Evolutionary conservation across 2,888 invertebrate species (phyloP).

Genomic region (Spatulosminthurus flaviceps): DNA sequence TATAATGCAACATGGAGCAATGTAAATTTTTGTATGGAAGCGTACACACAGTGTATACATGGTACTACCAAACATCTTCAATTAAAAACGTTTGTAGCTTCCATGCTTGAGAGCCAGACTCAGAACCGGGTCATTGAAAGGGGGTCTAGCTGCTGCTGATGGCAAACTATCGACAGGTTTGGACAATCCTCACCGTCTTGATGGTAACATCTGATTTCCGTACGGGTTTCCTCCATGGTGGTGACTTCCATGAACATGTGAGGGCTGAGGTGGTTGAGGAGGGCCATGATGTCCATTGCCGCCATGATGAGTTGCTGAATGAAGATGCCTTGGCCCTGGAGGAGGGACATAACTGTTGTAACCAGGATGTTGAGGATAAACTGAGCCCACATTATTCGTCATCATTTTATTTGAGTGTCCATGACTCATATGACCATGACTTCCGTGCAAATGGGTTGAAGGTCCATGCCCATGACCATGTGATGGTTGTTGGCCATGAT

Average conservation of each 20-base stretch:
- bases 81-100: neutral
- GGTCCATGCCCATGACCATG: conserved; percentile 36
- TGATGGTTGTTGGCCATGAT: conserved; percentile 21
- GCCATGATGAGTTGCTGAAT: conserved; percentile 12
- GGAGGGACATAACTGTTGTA: conserved; percentile 47
- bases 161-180: conserved; percentile 28
- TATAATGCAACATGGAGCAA: no score
- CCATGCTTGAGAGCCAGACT: neutral
- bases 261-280: neutral
- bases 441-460: neutral
- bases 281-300: conserved; percentile 1
- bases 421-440: neutral
- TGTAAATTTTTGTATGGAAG: neutral
- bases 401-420: conserved; percentile 5
- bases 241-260: conserved; percentile 12
- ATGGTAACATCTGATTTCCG: conserved; percentile 57
- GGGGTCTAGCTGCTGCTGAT: no score
- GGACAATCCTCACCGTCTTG: conserved; percentile 55
- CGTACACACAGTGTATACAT: neutral
- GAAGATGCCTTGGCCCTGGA: conserved; percentile 28
- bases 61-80: neutral
- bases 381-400: conserved; percentile 17
- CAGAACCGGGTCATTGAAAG: conserved; percentile 1
- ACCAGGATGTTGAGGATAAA: conserved; percentile 38
- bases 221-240: conserved; percentile 48